Base-by-base conservation (phyloP, 92 coral and sea anemone species). In the Phymanthus crucifer region DNA sequence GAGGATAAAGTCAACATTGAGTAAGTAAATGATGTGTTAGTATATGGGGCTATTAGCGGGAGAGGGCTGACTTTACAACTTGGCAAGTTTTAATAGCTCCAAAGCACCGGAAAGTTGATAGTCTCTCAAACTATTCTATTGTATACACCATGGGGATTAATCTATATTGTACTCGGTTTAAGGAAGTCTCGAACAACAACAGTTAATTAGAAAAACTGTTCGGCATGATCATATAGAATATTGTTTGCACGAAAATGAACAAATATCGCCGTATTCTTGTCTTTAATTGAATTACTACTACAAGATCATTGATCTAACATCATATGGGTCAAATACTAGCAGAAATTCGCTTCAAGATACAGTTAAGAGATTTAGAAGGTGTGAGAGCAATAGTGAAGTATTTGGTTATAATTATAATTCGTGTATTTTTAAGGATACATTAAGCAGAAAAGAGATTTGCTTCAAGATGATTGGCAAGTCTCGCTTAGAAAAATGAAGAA, bases 1-100 rank as follows among this genome's bases (percentile, higher is more conserved):
- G 35, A 21, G 67, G 65, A 64, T 77, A 77, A 58, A 47, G 32
- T 58, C n/a, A 58, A 35, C 66, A 34, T 26, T 43, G 23, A 24
- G 32, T 72, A 35, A n/a, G 81, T 77, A 77, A 77, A 61, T 32
- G 68, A 31, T 38, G 81, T 21, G 31, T 36, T 13, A 77, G 27
- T 64, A 64, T 71, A 40, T 40, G 58, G 29, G n/a, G 72, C 65
- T 58, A 77, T 77, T 77, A 77, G 80, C 46, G n/a, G 43, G 72
- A 9, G 21, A 29, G 65, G 36, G 66, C 50, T 21, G 50, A 16
- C 40, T 65, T 61, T 33, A 70, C 70, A 61, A n/a, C 72, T 43
- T 32, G 40, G 81, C 56, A 13, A 33, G 81, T 36, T 77, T 77
- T 77, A 77, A 77, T 77, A 77, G 81, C 37, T 57, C 6, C 14